Percentiles rank a stretch among this genome's conserved stretches.
Evolutionary conservation across 2,797 vertebrate genomes (phyloP).

Genomic region (Orientallactaga sibirica): DNA sequence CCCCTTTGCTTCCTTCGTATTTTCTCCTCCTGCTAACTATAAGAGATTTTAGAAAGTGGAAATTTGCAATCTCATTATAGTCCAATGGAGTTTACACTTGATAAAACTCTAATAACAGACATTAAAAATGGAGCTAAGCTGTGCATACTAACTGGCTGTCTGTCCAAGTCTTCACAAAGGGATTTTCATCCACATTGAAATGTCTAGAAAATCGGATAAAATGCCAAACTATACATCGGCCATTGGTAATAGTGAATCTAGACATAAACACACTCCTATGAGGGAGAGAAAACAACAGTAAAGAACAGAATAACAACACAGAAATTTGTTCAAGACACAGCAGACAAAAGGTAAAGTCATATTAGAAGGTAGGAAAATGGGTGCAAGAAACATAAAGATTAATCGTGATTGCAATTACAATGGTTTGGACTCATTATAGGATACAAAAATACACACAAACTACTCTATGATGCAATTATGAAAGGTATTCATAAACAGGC

Average conservation of each 20-base stretch:
- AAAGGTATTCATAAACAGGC: background rate
- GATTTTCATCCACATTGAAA: background rate
- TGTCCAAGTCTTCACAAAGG: background rate
- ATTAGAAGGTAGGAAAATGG: background rate
- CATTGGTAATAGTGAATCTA: background rate
- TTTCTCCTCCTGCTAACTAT: background rate
- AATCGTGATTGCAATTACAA: background rate
- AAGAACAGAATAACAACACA: background rate
- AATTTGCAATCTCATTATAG: background rate
- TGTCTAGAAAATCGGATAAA: background rate
- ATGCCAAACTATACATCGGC: background rate
- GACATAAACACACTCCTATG: background rate
- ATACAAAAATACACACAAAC: background rate
- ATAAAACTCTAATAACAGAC: slow-evolving; percentile 33
- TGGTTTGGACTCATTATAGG: background rate
- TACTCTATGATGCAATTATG: background rate
- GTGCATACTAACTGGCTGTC: background rate
- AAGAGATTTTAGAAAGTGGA: slow-evolving; percentile 14
- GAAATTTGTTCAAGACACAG: background rate
- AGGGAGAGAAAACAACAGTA: background rate
- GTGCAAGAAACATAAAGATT: background rate
- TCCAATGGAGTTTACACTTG: slow-evolving; percentile 4
- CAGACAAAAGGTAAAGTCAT: background rate
- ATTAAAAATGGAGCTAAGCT: background rate
- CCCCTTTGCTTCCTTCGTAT: background rate